Conservation (phyloP, 2,113 vertebrate genomes). For the Lycaon pictus region DNA sequence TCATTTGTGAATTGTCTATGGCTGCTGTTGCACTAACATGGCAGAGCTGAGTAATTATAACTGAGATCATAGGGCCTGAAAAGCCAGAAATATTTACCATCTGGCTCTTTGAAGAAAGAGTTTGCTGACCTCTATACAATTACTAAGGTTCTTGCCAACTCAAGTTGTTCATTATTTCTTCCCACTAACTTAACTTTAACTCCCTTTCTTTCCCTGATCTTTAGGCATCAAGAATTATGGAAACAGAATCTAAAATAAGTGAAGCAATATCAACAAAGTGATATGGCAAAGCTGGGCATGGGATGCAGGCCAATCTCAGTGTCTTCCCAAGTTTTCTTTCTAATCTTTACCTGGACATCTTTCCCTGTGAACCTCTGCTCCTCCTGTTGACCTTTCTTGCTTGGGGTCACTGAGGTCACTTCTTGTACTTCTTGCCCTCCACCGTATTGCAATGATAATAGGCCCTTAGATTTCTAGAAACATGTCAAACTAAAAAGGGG, state of each 20-base stretch:
- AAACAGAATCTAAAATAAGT: not conserved
- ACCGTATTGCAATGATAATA: not conserved
- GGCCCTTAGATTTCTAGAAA: not conserved
- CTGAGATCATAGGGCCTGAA: not conserved
- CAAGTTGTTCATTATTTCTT: conserved; percentile 1
- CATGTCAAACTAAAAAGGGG: not conserved
- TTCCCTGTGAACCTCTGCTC: not conserved
- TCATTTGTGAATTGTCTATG: not conserved
- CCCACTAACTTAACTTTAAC: not conserved
- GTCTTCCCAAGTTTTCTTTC: not conserved
- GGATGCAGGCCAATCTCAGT: not conserved
- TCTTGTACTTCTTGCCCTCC: not conserved
- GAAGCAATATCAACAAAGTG: not conserved
- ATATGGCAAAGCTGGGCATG: not conserved
- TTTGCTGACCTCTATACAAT: not conserved
- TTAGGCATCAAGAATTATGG: not conserved
- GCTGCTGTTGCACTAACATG: not conserved
- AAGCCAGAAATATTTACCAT: conserved; percentile 37
- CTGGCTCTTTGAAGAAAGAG: not conserved
- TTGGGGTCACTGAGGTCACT: not conserved
- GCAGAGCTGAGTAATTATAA: not conserved
- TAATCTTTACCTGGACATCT: not conserved
- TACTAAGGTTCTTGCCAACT: not conserved
- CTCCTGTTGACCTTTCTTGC: not conserved
- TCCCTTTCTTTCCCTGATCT: not conserved